Evolutionary conservation across 2,113 vertebrate species (phyloP).

Genomic region (Paramormyrops kingsleyae): DNA sequence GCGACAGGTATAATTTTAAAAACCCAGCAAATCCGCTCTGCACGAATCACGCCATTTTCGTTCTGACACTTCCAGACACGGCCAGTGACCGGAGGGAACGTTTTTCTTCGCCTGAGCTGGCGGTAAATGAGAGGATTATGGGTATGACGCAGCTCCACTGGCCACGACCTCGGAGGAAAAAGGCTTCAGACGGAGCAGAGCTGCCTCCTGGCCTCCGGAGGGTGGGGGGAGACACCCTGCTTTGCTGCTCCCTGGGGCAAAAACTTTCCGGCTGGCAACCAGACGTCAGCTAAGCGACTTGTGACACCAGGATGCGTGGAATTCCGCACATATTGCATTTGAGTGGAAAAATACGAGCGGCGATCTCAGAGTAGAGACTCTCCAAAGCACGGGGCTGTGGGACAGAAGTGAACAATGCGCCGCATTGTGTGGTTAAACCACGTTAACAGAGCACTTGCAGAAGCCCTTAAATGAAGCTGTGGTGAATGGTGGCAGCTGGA

Average conservation of each 20-base stretch:
- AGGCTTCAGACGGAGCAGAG: background rate
- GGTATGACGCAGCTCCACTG: background rate
- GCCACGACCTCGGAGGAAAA: background rate
- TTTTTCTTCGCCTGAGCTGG: background rate
- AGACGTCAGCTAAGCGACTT: background rate
- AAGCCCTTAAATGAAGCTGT: background rate
- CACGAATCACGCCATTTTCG: background rate
- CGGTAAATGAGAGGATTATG: slow-evolving; percentile 6
- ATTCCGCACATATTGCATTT: background rate
- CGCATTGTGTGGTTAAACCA: slow-evolving; percentile 15
- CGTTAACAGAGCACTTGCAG: slow-evolving; percentile 23
- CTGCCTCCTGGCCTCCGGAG: background rate
- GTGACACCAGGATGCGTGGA: background rate
- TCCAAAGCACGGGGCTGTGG: slow-evolving; percentile 14
- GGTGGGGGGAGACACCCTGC: background rate
- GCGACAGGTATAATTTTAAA: background rate
- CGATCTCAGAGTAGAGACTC: background rate
- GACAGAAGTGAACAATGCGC: slow-evolving; percentile 12
- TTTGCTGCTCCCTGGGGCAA: background rate
- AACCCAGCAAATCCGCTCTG: background rate
- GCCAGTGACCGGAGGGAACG: background rate
- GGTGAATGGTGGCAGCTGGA: background rate
- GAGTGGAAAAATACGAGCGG: background rate
- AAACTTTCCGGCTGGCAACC: background rate
- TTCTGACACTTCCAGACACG: background rate